A percentile compares a stretch with the other conserved stretches of the same genome.
Evolutionary conservation across 92 coral and sea anemone species (phyloP).

Genomic region (Isaurus tuberculatus): DNA sequence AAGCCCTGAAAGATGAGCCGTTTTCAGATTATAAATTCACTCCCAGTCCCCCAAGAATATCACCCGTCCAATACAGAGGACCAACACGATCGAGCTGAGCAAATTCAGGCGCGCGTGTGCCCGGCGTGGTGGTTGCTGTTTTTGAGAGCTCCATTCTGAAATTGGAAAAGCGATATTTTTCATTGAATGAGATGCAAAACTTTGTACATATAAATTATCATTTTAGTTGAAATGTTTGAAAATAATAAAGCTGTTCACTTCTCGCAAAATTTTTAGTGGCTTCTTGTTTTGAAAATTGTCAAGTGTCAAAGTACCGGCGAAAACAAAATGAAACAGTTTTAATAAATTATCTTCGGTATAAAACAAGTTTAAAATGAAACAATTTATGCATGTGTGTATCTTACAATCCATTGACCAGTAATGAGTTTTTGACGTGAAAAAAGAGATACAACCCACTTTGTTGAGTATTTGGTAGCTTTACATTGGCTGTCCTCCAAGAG

Average conservation of each 20-base stretch:
- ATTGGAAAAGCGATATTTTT: conserved; percentile 14
- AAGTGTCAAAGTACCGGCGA: neutral
- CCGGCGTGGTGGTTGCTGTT: neutral
- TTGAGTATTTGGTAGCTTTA: no score
- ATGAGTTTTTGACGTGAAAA: no score
- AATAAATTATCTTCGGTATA: neutral
- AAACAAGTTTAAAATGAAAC: neutral
- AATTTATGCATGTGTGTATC: neutral
- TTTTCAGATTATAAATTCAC: no score
- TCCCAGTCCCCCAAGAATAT: no score
- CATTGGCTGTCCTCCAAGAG: no score
- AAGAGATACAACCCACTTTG: no score
- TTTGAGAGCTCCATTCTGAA: conserved; percentile 10
- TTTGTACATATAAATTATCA: neutral
- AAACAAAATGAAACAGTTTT: neutral
- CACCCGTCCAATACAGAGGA: no score
- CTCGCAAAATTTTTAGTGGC: neutral
- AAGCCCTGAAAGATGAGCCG: no score
- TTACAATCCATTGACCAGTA: no score
- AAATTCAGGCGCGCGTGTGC: no score
- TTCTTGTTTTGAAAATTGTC: neutral
- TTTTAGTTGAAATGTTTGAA: no score
- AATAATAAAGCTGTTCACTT: neutral
- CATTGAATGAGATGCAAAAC: conserved; percentile 3
- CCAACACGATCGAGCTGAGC: no score